Base-by-base conservation (phyloP, 30 jellyfish, hydroid and myxozoan species). In the Nemopilema nomurai region DNA sequence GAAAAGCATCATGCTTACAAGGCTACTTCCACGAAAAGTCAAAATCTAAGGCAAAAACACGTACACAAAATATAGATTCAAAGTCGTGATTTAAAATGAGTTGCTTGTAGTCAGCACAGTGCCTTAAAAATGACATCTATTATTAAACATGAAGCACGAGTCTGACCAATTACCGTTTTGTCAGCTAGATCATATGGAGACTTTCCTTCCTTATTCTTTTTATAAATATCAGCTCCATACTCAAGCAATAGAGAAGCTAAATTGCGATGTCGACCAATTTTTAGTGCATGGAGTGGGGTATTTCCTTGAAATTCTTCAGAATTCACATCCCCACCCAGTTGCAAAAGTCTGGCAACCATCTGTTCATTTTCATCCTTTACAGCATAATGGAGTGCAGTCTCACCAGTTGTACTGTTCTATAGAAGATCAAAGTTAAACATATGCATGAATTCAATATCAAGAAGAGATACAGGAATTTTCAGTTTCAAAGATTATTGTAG, bases 311-410 rank as follows among this genome's bases (percentile, higher is more conserved):
- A 33, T 0, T 83, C 84, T 74, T 49, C 70, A 8, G 79, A 83
- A 25, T 73, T 85, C 26, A 68, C 79, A 79, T 91, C 96, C 25
- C 91, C 92, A 18, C 91, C 96, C n/a, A 26, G 30, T 21, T 86
- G 71, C 20, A 91, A 66, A 26, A 91, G 79, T 30, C 30, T 67
- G 28, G 50, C 19, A 25, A 80, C 81, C 71, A 91, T 80, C 4
- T 85, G 84, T 1, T 51, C 50, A 16, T 80, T 73, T 57, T 51
- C 91, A 32, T 88, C 67, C 20, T 89, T 41, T 8, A 52, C 96
- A 28, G 97, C 97, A 51, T 65, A 91, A 28, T 83, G 92, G 4
- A 83, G 86, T 0, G 92, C 65, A 13, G 86, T 71, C 53, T 69
- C 79, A 49, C 84, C 91, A 41, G 91, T 82, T 50, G 41, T 68